These are phyloP conservation scores for Stictonetta naevosa DNA, from an alignment of 2,113 vertebrate species.

Conservation along the genomic window DNA sequence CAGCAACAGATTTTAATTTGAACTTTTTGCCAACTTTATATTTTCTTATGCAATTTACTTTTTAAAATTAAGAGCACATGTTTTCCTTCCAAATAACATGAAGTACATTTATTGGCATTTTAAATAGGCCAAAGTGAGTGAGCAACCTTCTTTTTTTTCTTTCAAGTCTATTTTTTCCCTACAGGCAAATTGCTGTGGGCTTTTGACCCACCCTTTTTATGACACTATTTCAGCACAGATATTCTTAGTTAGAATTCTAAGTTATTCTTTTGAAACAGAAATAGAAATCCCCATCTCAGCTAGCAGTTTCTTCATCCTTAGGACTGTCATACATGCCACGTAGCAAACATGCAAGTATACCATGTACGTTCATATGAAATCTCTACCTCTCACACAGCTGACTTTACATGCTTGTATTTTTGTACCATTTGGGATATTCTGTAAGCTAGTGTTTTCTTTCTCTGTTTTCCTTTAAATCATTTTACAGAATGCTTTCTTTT, in stretches of 20 bases:
- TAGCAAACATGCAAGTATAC: background rate
- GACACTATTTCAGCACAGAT: conserved; percentile 64
- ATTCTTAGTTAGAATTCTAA: conserved; percentile 62
- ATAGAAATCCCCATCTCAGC: conserved; percentile 50
- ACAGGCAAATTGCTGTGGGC: conserved; percentile 61
- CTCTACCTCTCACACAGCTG: background rate
- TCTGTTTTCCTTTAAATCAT: background rate
- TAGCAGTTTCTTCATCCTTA: conserved; percentile 17
- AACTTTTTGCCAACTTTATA: conserved; percentile 39
- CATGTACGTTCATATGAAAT: background rate
- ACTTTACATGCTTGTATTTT: background rate
- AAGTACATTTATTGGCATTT: conserved; percentile 55
- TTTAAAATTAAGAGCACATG: conserved; percentile 40
- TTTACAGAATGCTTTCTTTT: background rate
- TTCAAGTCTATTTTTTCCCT: conserved; percentile 66
- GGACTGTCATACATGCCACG: background rate
- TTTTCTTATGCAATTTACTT: conserved; percentile 63
- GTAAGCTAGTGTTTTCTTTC: background rate
- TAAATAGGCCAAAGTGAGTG: conserved; percentile 42
- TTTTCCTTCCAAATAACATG: conserved; percentile 44
- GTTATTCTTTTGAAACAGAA: conserved; percentile 64
- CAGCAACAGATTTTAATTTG: conserved; percentile 48
- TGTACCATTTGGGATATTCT: background rate
- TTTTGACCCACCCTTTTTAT: conserved; percentile 65
- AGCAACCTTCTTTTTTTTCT: conserved; percentile 41